Conservation (phyloP, 2,888 invertebrate genomes). For the Thumatha senex region DNA sequence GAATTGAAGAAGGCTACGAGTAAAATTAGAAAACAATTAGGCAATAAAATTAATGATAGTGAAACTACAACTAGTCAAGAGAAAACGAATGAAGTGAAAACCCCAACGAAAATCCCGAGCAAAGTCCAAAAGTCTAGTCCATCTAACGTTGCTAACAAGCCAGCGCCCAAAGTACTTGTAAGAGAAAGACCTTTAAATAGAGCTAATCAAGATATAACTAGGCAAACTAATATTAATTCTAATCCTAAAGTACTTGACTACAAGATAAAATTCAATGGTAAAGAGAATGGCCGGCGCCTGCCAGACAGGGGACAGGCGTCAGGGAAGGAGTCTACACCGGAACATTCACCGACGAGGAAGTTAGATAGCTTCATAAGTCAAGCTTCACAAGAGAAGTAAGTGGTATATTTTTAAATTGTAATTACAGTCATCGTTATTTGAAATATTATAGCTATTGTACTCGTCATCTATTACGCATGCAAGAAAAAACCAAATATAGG, state of each 20-base stretch:
- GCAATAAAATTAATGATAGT: slow-evolving; percentile 73
- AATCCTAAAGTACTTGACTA: slow-evolving; percentile 46
- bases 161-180: slow-evolving; percentile 29
- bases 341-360: slow-evolving; percentile 80
- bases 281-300: slow-evolving; percentile 60
- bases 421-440: background rate
- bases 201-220: slow-evolving; percentile 60
- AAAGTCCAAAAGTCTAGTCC: slow-evolving; percentile 82
- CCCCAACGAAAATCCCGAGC: slow-evolving; percentile 74
- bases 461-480: too few relatives aligned
- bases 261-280: slow-evolving; percentile 57
- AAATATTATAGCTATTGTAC: too few relatives aligned
- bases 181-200: slow-evolving; percentile 62
- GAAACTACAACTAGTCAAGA: slow-evolving; percentile 78
- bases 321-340: slow-evolving; percentile 86
- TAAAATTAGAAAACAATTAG: slow-evolving; percentile 78
- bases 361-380: slow-evolving; percentile 45
- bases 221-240: slow-evolving; percentile 45
- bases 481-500: too few relatives aligned
- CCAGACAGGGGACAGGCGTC: slow-evolving; percentile 83
- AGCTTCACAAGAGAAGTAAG: slow-evolving; percentile 59
- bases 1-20: slow-evolving; percentile 80
- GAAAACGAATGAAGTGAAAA: slow-evolving; percentile 27
- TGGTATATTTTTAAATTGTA: slow-evolving; percentile 2
- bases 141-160: slow-evolving; percentile 45